Evolutionary conservation across 2,797 vertebrate species (phyloP).

Genomic region (Rhinella marina): DNA sequence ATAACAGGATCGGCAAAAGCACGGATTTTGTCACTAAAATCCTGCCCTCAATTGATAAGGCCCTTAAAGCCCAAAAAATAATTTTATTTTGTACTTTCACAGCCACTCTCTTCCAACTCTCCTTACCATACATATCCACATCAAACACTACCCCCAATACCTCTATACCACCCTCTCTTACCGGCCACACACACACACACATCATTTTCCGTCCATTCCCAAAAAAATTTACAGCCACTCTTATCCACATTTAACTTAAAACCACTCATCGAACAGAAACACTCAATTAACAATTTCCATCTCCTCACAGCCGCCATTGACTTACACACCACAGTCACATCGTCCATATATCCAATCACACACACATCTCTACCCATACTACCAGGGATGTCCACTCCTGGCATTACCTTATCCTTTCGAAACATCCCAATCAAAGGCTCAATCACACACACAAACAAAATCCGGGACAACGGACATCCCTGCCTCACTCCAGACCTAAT

Average conservation of each 20-base stretch:
- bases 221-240: background rate
- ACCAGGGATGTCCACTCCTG: background rate
- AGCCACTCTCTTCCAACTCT: background rate
- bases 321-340: background rate
- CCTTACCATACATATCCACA: background rate
- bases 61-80: no score
- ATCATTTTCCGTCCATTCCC: background rate
- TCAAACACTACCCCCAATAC: background rate
- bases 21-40: no score
- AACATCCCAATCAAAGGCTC: background rate
- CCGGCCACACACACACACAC: background rate
- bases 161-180: background rate
- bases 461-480: background rate
- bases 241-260: background rate
- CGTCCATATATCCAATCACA: background rate
- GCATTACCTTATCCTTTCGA: background rate
- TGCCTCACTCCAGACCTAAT: no score
- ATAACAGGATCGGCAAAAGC: no score
- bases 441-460: background rate
- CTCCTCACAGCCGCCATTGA: background rate
- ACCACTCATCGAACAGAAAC: background rate
- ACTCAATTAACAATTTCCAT: background rate
- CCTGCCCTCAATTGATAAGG: no score
- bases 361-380: background rate
- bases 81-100: background rate